Evolutionary conservation across 2,797 vertebrate genomes (phyloP).

Genomic region (Hemitrygon akajei): DNA sequence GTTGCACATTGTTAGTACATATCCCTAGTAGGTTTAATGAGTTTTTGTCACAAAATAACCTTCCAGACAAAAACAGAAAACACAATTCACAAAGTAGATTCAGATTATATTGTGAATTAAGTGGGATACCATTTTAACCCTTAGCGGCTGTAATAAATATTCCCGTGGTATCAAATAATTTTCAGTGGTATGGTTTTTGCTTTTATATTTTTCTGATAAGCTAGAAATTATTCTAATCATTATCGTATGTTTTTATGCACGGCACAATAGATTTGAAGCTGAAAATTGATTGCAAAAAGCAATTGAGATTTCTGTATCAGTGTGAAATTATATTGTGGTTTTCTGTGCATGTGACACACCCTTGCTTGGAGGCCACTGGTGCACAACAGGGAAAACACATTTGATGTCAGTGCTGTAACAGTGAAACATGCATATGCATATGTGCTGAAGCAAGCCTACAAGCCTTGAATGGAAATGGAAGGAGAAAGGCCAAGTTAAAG

Average conservation of each 20-base stretch:
- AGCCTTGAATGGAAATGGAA: too few species aligned
- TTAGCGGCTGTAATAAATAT: not conserved
- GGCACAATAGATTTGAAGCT: not conserved
- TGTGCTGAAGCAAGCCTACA: too few species aligned
- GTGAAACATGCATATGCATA: too few species aligned
- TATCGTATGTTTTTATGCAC: not conserved
- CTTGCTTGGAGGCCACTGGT: too few species aligned
- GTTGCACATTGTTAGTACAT: constrained; percentile 57
- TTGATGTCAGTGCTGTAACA: too few species aligned
- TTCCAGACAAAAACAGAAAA: constrained; percentile 34
- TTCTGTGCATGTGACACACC: too few species aligned
- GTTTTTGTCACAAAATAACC: constrained; percentile 37
- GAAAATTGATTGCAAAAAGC: not conserved
- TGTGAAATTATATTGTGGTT: too few species aligned
- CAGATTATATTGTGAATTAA: constrained; percentile 33
- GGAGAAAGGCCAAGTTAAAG: too few species aligned
- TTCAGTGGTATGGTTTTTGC: not conserved
- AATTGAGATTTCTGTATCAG: too few species aligned
- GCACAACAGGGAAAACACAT: too few species aligned
- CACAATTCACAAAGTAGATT: constrained; percentile 24
- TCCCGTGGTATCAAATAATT: not conserved
- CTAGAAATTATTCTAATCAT: not conserved
- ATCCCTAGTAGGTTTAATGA: constrained; percentile 33
- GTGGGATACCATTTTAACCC: constrained; percentile 26
- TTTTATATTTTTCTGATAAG: not conserved